Percentiles rank a stretch among this genome's conserved stretches.
These are phyloP conservation scores for Xylophagus ater DNA, from an alignment of 2,888 invertebrate genomes.

Conservation along the genomic window DNA sequence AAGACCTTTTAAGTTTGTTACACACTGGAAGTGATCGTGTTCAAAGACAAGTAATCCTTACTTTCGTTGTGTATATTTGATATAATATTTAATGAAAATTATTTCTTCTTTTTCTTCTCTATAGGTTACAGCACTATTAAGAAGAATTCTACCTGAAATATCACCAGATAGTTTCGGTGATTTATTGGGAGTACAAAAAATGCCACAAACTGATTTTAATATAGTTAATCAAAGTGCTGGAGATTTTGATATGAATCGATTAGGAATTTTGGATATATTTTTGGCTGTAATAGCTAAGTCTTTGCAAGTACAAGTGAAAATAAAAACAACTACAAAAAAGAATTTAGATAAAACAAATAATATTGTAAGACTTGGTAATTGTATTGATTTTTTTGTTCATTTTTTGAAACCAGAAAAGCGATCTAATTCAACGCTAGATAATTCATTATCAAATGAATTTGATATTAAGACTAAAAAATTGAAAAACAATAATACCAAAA, in stretches of 20 bases:
- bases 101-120: conserved; percentile 43
- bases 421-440: neutral
- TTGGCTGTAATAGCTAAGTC: conserved; percentile 85
- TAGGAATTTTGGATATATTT: conserved; percentile 80
- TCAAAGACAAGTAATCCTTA: conserved; percentile 64
- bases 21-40: conserved; percentile 93
- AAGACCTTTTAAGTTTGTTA: conserved; percentile 72
- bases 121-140: conserved; percentile 56
- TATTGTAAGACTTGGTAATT: conserved; percentile 34
- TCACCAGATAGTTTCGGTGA: conserved; percentile 72
- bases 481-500: conserved; percentile 27
- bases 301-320: conserved; percentile 79
- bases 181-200: conserved; percentile 56
- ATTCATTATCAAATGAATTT: conserved; percentile 14
- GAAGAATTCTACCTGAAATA: conserved; percentile 83
- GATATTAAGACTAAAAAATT: conserved; percentile 21
- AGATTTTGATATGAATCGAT: conserved; percentile 43
- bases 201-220: conserved; percentile 67
- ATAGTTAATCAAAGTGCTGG: conserved; percentile 47
- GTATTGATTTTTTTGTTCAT: conserved; percentile 35
- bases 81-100: too few relatives aligned
- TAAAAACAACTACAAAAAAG: conserved; percentile 28
- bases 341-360: conserved; percentile 48
- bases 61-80: neutral
- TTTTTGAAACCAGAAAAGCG: conserved; percentile 22